These are phyloP conservation scores for Eulemur albifrons DNA, from an alignment of 2,797 vertebrate species.

Conservation along the genomic window DNA sequence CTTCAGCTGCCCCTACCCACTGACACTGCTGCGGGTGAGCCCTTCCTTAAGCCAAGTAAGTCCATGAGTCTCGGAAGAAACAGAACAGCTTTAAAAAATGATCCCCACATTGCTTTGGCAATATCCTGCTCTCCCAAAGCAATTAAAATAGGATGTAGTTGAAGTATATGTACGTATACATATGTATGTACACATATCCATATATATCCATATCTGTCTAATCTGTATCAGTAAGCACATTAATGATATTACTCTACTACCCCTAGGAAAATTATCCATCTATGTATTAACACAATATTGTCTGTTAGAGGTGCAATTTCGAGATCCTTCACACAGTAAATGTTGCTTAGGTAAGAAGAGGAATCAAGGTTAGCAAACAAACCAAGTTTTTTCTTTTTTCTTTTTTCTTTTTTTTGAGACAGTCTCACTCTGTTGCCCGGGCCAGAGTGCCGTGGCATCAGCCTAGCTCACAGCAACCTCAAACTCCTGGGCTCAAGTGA, in stretches of 20 bases:
- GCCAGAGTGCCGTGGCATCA: no score
- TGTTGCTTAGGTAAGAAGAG: constrained; percentile 42
- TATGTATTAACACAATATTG: neutral
- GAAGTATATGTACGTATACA: neutral
- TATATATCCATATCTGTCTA: neutral
- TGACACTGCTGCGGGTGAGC: constrained; percentile 31
- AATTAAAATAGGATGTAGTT: constrained; percentile 40
- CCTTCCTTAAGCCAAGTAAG: constrained; percentile 48
- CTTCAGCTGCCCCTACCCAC: neutral
- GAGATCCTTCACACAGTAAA: constrained; percentile 8
- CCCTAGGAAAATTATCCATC: constrained; percentile 21
- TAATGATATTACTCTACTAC: neutral
- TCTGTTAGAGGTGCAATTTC: constrained; percentile 12
- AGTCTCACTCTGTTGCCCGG: no score
- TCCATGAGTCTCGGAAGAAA: constrained; percentile 41
- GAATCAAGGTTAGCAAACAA: constrained; percentile 32
- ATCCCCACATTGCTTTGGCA: constrained; percentile 34
- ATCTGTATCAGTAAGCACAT: neutral
- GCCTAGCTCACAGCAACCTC: no score
- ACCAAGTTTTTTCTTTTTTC: constrained; percentile 15
- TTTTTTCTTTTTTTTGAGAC: no score
- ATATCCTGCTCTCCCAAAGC: neutral
- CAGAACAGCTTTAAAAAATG: constrained; percentile 44
- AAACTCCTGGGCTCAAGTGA: no score
- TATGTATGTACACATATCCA: neutral